phyloP scores from a whole-genome alignment of 2,888 invertebrate genomes.

The Cryptus armator region DNA sequence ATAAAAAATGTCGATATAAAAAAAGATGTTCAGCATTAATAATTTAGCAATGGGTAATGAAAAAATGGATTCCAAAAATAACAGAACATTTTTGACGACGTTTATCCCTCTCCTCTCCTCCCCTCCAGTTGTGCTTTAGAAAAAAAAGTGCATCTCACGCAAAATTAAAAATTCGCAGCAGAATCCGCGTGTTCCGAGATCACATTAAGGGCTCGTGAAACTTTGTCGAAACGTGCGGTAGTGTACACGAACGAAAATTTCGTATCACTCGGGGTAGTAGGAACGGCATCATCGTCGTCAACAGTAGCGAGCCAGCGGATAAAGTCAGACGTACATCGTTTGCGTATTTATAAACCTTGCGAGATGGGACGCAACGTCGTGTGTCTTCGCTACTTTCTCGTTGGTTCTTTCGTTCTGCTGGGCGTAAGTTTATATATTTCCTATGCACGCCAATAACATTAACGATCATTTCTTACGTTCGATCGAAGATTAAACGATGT shows the following conservation, averaged over 20 bases:
- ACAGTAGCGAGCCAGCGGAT: conserved; percentile 31
- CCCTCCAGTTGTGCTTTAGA: too few species aligned
- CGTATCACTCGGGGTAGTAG: conserved; percentile 15
- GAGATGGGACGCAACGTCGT: conserved; percentile 75
- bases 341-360: conserved; percentile 67
- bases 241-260: conserved; percentile 23
- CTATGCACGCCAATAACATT: background rate
- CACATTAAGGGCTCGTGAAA: conserved; percentile 15
- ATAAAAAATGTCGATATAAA: too few species aligned
- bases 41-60: background rate
- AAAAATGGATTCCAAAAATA: too few species aligned
- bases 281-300: conserved; percentile 9
- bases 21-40: background rate
- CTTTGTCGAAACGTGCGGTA: background rate
- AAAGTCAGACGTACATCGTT: conserved; percentile 53
- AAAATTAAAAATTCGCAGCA: background rate
- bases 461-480: background rate
- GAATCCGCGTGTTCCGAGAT: conserved; percentile 21
- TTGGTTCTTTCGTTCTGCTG: conserved; percentile 76
- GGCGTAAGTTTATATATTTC: conserved; percentile 75
- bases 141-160: background rate
- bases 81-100: too few species aligned
- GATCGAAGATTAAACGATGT: background rate
- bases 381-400: conserved; percentile 78
- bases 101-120: too few species aligned